Evolutionary conservation across 2,888 invertebrate genomes (phyloP).

Genomic region (Sericinus montela): DNA sequence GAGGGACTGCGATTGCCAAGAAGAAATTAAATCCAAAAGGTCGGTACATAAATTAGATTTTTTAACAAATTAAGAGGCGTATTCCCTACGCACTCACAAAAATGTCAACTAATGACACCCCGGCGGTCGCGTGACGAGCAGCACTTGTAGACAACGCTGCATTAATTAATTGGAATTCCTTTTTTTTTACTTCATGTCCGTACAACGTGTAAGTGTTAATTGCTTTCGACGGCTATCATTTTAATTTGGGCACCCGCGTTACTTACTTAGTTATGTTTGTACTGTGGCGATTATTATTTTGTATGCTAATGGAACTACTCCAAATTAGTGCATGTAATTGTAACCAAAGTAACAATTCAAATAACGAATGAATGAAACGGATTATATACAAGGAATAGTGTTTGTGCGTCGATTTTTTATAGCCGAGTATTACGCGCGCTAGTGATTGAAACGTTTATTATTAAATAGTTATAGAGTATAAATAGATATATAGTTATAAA

Average conservation of each 20-base stretch:
- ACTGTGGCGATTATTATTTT: neutral
- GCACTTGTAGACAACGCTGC: conserved; percentile 49
- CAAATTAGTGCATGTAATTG: too few relatives aligned
- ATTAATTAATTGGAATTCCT: conserved; percentile 64
- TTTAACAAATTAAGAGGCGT: conserved; percentile 11
- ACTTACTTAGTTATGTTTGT: conserved; percentile 3
- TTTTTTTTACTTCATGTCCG: conserved; percentile 43
- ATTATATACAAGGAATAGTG: too few relatives aligned
- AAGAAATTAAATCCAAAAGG: conserved; percentile 4
- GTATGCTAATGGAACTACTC: neutral
- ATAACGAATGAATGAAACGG: too few relatives aligned
- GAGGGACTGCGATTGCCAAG: too few relatives aligned
- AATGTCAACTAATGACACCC: conserved; percentile 6
- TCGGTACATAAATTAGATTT: neutral
- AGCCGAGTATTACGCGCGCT: too few relatives aligned
- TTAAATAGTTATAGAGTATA: too few relatives aligned
- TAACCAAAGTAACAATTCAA: too few relatives aligned
- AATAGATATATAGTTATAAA: too few relatives aligned
- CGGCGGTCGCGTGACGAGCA: conserved; percentile 44
- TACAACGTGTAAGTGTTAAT: conserved; percentile 52
- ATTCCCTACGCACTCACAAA: conserved; percentile 14
- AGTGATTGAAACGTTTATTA: too few relatives aligned
- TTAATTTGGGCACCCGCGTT: conserved; percentile 18
- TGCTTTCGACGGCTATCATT: conserved; percentile 50
- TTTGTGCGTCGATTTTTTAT: too few relatives aligned